Conservation (phyloP, 2,797 vertebrate genomes). For the Hoplostethus mediterraneus region DNA sequence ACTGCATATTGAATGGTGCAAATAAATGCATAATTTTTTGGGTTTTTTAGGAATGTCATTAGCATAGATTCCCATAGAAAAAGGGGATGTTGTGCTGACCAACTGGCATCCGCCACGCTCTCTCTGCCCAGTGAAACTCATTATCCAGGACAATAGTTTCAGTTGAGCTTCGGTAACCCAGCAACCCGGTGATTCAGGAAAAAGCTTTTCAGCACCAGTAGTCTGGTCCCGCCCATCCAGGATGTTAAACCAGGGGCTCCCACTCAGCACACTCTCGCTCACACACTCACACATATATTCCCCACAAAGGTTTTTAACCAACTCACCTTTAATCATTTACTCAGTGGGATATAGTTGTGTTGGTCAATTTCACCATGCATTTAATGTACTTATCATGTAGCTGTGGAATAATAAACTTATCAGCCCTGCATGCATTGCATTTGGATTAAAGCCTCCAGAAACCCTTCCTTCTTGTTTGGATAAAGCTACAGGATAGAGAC, state of each 20-base stretch:
- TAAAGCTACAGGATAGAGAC: too few species aligned
- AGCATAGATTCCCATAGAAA: neutral
- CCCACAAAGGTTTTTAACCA: too few species aligned
- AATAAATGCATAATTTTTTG: neutral
- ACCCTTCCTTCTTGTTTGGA: too few species aligned
- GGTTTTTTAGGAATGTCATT: neutral
- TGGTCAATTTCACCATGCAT: too few species aligned
- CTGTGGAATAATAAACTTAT: too few species aligned
- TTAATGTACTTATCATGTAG: too few species aligned
- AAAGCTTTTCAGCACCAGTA: constrained; percentile 25
- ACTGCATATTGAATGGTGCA: too few species aligned
- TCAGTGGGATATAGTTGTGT: too few species aligned
- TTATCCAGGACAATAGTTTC: constrained; percentile 33
- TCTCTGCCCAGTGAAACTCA: constrained; percentile 5
- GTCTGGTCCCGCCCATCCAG: constrained; percentile 40
- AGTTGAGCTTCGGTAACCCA: constrained; percentile 41
- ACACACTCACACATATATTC: too few species aligned
- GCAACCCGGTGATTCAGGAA: constrained; percentile 44
- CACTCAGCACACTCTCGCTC: neutral
- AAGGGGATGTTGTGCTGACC: constrained; percentile 12
- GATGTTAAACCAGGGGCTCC: constrained; percentile 39
- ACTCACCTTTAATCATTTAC: too few species aligned
- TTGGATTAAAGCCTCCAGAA: too few species aligned
- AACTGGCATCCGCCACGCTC: constrained; percentile 35
- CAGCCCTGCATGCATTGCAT: too few species aligned